phyloP scores from a whole-genome alignment of 1,140 invertebrate genomes.

The Nixonia krombeini region DNA sequence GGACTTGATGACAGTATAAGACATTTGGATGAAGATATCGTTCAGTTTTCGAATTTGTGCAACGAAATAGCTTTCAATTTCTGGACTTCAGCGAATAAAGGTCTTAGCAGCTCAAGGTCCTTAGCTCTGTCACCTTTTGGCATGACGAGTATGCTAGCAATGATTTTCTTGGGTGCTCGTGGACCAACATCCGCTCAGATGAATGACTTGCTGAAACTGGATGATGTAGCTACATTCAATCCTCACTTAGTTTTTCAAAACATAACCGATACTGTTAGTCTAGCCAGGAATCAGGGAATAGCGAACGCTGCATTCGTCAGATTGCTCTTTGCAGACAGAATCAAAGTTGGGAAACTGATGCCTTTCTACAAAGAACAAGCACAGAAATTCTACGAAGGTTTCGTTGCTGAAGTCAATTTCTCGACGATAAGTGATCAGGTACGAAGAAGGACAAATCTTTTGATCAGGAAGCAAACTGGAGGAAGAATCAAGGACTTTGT shows the following conservation, averaged over 20 bases:
- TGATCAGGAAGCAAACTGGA: slow-evolving; percentile 83
- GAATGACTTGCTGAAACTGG: slow-evolving; percentile 87
- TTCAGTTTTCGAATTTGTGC: slow-evolving; percentile 81
- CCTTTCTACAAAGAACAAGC: slow-evolving; percentile 89
- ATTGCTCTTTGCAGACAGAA: slow-evolving; percentile 83
- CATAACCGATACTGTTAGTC: slow-evolving; percentile 79
- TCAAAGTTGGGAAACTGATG: slow-evolving; percentile 80
- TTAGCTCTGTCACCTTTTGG: slow-evolving; percentile 89
- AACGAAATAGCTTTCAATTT: slow-evolving; percentile 88
- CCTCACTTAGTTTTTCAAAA: slow-evolving; percentile 88
- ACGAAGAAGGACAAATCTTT: slow-evolving; percentile 81
- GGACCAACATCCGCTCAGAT: slow-evolving; percentile 91
- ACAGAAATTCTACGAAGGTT: slow-evolving; percentile 87
- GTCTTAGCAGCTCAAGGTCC: slow-evolving; percentile 81
- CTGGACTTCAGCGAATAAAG: slow-evolving; percentile 80
- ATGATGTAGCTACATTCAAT: slow-evolving; percentile 90
- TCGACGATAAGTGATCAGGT: slow-evolving; percentile 84
- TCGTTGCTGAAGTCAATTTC: slow-evolving; percentile 87
- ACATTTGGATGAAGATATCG: slow-evolving; percentile 78
- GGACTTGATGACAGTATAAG: slow-evolving; percentile 82
- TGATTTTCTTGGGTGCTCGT: slow-evolving; percentile 89
- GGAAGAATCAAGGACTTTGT: slow-evolving; percentile 84
- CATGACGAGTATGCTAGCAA: slow-evolving; percentile 85
- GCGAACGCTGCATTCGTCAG: slow-evolving; percentile 82
- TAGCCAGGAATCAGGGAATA: slow-evolving; percentile 77